A percentile compares a stretch with the other conserved stretches of the same genome.
These are phyloP conservation scores for Platichthys stellatus DNA, from an alignment of 2,113 vertebrate genomes.

Conservation along the genomic window DNA sequence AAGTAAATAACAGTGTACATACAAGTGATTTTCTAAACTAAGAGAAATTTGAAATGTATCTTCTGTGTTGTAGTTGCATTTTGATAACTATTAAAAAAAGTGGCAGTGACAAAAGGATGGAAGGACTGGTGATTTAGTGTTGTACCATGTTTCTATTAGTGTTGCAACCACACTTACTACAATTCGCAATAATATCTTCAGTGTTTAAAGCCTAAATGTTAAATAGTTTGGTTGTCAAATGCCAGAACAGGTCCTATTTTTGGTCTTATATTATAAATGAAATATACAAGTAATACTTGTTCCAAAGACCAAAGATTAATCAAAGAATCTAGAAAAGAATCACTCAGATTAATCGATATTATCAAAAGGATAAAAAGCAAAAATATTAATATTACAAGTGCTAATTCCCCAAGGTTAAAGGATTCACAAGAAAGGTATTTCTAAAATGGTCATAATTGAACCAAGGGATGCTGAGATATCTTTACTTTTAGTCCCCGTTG, in stretches of 20 bases:
- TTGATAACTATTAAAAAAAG: too few species aligned
- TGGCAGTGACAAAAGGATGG: not conserved
- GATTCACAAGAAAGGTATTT: not conserved
- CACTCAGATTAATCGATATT: too few species aligned
- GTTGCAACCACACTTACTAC: not conserved
- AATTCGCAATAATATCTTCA: not conserved
- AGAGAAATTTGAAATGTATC: too few species aligned
- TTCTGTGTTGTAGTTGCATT: too few species aligned
- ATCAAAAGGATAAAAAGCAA: too few species aligned
- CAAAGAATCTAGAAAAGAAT: too few species aligned
- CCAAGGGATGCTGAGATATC: not conserved
- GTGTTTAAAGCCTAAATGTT: not conserved
- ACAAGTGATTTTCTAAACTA: too few species aligned
- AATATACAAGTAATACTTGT: not conserved
- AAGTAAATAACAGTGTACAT: too few species aligned
- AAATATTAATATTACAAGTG: too few species aligned
- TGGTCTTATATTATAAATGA: not conserved
- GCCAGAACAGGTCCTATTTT: not conserved
- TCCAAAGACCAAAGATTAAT: too few species aligned
- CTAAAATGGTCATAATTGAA: not conserved
- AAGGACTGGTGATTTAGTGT: too few species aligned
- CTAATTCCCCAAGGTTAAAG: not conserved
- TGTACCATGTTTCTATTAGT: not conserved
- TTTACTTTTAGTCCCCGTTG: not conserved
- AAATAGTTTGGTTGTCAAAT: not conserved